Percentiles rank a stretch among this genome's conserved stretches.
Conservation (phyloP, 2,888 invertebrate species). For the Eupithecia tripunctaria region DNA sequence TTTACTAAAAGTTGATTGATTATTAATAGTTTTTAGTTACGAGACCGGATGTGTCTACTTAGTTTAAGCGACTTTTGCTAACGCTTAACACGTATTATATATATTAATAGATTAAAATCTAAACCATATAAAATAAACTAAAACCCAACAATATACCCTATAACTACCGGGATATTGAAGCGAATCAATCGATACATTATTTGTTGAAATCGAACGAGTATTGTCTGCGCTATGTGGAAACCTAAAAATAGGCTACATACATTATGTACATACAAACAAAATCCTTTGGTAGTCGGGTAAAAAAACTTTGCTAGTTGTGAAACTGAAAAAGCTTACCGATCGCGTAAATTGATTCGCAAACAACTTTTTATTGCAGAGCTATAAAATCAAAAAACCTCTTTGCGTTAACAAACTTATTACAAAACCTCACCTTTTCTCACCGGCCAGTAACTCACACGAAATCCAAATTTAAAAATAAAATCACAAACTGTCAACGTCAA, state of each 20-base stretch:
- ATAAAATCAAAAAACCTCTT: neutral
- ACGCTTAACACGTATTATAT: neutral
- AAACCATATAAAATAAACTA: no score
- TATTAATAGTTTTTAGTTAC: neutral
- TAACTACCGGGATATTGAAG: no score
- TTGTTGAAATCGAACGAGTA: no score
- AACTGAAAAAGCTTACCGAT: neutral
- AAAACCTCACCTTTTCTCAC: conserved; percentile 32
- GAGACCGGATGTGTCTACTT: neutral
- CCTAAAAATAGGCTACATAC: no score
- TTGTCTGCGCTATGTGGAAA: no score
- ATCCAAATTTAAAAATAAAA: conserved; percentile 31
- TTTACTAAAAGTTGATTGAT: neutral
- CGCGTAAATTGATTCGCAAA: neutral
- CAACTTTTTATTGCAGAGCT: neutral
- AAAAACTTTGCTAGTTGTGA: neutral
- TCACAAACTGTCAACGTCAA: conserved; percentile 26
- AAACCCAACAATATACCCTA: no score
- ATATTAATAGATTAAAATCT: neutral
- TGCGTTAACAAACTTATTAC: neutral
- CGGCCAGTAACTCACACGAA: conserved; percentile 19
- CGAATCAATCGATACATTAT: no score
- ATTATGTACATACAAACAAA: no score
- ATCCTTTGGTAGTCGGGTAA: no score
- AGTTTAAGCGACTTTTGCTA: neutral